Conservation (phyloP, 2,888 invertebrate species). For the Xanthorhoe spadicearia region DNA sequence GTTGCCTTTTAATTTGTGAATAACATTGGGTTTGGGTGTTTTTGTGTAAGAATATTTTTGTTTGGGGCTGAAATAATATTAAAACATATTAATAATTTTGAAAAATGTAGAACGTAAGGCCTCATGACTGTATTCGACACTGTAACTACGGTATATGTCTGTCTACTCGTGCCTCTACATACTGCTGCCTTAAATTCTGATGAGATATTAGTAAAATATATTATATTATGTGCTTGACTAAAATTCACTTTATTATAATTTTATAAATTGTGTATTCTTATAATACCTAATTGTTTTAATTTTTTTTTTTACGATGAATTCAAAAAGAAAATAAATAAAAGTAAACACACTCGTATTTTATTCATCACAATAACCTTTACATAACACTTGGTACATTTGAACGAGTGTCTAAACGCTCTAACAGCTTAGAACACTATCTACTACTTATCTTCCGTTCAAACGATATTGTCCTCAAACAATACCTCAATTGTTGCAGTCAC, state of each 20-base stretch:
- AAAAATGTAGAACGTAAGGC: too few relatives aligned
- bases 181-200: too few relatives aligned
- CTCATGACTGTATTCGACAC: too few relatives aligned
- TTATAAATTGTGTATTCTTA: too few relatives aligned
- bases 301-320: neutral
- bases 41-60: constrained; percentile 3
- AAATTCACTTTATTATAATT: too few relatives aligned
- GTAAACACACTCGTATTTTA: neutral
- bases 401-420: constrained; percentile 34
- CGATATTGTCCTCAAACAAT: constrained; percentile 44
- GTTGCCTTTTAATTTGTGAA: constrained; percentile 41
- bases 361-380: neutral
- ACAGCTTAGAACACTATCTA: constrained; percentile 25
- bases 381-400: neutral
- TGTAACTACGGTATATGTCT: too few relatives aligned
- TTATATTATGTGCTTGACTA: too few relatives aligned
- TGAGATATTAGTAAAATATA: too few relatives aligned
- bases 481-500: constrained; percentile 40
- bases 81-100: neutral
- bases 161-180: too few relatives aligned
- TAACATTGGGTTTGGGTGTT: constrained; percentile 22
- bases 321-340: neutral
- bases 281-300: too few relatives aligned
- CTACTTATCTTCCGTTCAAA: constrained; percentile 31
- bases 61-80: neutral